These are phyloP conservation scores for Sweltsa coloradensis DNA, from an alignment of 1,140 invertebrate genomes.

Conservation along the genomic window DNA sequence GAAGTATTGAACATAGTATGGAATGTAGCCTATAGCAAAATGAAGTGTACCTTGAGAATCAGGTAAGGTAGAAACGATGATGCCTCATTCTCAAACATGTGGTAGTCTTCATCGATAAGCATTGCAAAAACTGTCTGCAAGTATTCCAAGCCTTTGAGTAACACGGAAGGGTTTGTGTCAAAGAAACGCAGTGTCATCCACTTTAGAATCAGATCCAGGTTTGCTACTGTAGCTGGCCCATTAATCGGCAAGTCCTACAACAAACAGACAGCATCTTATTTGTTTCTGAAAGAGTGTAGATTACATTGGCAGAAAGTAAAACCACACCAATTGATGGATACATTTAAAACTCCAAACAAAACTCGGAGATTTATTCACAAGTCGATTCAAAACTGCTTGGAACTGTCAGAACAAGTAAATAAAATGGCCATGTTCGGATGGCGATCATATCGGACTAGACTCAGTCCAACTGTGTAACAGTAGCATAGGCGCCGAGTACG, in stretches of 20 bases:
- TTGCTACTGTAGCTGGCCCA: conserved; percentile 67
- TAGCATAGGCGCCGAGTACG: too few species aligned
- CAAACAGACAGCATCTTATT: conserved; percentile 8
- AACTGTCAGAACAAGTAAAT: too few species aligned
- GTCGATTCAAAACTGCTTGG: too few species aligned
- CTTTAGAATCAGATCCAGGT: conserved; percentile 90
- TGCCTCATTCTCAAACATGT: conserved; percentile 81
- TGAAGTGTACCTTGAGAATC: conserved; percentile 75
- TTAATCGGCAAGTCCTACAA: conserved; percentile 57
- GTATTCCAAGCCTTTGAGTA: conserved; percentile 90
- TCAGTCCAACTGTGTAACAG: too few species aligned
- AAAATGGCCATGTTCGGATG: too few species aligned
- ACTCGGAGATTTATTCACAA: too few species aligned
- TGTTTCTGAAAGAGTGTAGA: background rate
- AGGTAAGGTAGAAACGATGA: conserved; percentile 90
- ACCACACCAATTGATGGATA: too few species aligned
- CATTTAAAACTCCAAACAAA: too few species aligned
- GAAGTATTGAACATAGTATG: too few species aligned
- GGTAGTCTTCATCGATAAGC: conserved; percentile 68
- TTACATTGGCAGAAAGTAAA: background rate
- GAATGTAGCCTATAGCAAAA: too few species aligned
- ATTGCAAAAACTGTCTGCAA: conserved; percentile 68
- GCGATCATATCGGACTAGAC: too few species aligned
- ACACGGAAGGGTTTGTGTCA: conserved; percentile 95
- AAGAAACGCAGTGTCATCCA: conserved; percentile 95